A percentile compares a stretch with the other conserved stretches of the same genome.
Conservation (phyloP, 1,140 invertebrate genomes). For the Pogonognathellus flavescens region DNA sequence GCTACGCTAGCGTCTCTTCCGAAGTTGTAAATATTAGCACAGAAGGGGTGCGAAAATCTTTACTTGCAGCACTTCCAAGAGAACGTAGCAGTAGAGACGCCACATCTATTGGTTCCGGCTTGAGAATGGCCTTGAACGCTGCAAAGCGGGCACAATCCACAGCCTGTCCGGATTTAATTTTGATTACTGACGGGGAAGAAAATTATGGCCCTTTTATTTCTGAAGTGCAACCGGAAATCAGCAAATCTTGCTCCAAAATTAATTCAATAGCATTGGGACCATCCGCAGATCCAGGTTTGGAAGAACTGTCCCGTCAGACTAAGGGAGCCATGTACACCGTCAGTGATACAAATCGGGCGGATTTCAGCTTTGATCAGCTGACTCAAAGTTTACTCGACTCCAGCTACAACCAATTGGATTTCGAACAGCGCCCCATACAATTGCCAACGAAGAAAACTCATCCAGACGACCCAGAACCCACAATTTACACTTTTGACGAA, state of each 20-base stretch:
- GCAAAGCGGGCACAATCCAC: background rate
- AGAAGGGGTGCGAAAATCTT: background rate
- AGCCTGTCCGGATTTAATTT: background rate
- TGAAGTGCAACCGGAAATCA: background rate
- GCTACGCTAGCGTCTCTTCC: background rate
- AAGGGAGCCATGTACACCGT: constrained; percentile 34
- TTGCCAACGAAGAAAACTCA: background rate
- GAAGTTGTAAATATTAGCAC: background rate
- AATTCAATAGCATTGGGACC: constrained; percentile 46
- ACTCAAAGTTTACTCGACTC: constrained; percentile 37
- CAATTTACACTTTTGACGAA: background rate
- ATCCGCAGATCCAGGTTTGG: constrained; percentile 21
- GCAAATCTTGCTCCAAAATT: constrained; percentile 17
- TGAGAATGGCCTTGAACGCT: background rate
- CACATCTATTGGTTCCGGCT: background rate
- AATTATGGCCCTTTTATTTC: background rate
- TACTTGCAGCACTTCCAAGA: background rate
- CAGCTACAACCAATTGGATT: constrained; percentile 24
- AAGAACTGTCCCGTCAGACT: background rate
- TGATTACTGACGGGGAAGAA: constrained; percentile 12
- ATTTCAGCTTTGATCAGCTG: constrained; percentile 1
- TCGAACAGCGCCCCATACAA: background rate
- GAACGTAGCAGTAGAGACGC: background rate
- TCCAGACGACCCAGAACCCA: background rate
- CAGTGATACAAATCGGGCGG: background rate